Conservation (phyloP, 2,888 invertebrate species). For the Caenorhabditis sp. region DNA sequence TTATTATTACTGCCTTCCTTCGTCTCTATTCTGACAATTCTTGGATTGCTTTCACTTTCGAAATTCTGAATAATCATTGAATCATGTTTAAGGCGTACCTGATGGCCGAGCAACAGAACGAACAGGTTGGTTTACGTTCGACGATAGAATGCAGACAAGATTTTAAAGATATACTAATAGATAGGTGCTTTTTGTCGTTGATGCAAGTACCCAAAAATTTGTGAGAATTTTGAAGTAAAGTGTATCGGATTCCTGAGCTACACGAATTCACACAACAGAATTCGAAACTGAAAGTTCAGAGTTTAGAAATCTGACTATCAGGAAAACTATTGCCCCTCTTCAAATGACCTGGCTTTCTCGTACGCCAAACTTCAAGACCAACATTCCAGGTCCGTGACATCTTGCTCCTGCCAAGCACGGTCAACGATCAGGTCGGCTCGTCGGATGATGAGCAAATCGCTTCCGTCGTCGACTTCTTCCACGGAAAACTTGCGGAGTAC, state of each 20-base stretch:
- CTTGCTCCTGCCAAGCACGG: constrained; percentile 65
- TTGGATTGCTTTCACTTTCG: neutral
- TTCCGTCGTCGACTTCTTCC: constrained; percentile 64
- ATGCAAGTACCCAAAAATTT: too few species aligned
- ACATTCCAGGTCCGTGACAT: constrained; percentile 70
- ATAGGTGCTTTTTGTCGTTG: too few species aligned
- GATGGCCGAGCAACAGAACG: constrained; percentile 62
- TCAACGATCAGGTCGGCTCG: constrained; percentile 56
- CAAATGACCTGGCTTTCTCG: neutral
- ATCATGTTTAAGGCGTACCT: constrained; percentile 65
- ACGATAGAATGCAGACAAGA: too few species aligned
- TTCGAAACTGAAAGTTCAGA: too few species aligned
- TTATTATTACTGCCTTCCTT: constrained; percentile 3
- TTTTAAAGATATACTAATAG: too few species aligned
- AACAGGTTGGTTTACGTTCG: constrained; percentile 55
- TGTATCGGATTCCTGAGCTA: too few species aligned
- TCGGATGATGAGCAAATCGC: constrained; percentile 65
- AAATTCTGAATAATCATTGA: constrained; percentile 14
- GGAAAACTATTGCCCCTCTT: too few species aligned
- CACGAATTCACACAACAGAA: too few species aligned
- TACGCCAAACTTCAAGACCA: neutral
- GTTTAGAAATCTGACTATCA: too few species aligned
- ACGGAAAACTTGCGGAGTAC: constrained; percentile 68
- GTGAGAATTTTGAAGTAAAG: too few species aligned
- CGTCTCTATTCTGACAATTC: neutral